Percentiles rank a stretch among this genome's conserved stretches.
Conservation (phyloP, 2,888 invertebrate genomes). For the Zonitis immaculata region DNA sequence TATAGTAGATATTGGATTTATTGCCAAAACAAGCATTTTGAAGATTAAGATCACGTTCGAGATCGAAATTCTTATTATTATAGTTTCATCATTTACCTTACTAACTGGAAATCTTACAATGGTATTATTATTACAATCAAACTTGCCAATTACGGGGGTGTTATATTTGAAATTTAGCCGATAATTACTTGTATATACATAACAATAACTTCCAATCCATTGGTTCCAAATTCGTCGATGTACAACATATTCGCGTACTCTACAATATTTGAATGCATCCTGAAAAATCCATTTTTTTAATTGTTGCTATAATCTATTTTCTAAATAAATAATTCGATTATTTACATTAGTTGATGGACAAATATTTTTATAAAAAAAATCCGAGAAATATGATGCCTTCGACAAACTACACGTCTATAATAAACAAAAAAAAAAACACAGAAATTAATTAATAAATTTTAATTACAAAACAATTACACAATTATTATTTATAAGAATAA, state of each 20-base stretch:
- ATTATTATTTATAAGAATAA: not conserved
- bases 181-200: conserved; percentile 24
- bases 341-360: not conserved
- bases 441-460: not conserved
- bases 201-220: conserved; percentile 28
- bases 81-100: conserved; percentile 1
- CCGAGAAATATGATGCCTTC: not conserved
- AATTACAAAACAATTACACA: not conserved
- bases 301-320: not conserved
- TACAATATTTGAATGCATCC: conserved; percentile 5
- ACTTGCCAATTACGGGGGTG: no score
- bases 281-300: not conserved
- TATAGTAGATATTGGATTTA: no score
- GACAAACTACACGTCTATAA: not conserved
- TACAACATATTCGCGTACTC: not conserved
- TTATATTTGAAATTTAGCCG: conserved; percentile 4
- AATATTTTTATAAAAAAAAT: not conserved
- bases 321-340: not conserved
- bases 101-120: not conserved
- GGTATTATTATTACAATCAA: not conserved
- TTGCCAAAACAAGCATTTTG: no score
- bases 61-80: no score
- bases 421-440: no score
- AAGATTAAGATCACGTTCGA: no score
- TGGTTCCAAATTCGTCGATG: conserved; percentile 24